Conservation (phyloP, 2,888 invertebrate genomes). For the Bombylius discolor region DNA sequence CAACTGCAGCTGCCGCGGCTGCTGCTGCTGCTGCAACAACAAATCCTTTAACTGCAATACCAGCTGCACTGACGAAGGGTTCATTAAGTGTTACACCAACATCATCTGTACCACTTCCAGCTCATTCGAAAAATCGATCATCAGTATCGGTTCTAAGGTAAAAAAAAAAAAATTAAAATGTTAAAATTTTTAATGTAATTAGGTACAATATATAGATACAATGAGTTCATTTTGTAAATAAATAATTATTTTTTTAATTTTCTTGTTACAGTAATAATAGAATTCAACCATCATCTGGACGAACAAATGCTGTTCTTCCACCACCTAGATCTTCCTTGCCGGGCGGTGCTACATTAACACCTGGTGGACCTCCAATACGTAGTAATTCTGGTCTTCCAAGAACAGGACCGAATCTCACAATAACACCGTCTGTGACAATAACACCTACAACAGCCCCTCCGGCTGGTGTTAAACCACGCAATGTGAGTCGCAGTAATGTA, state of each 20-base stretch:
- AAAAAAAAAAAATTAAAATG: conserved; percentile 5
- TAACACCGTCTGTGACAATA: conserved; percentile 61
- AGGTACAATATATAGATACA: no score
- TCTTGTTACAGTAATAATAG: conserved; percentile 15
- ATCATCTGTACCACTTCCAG: conserved; percentile 35
- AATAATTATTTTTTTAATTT: no score
- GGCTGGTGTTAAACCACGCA: conserved; percentile 37
- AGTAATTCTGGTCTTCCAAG: conserved; percentile 28
- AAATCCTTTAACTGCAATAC: conserved; percentile 36
- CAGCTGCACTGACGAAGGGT: conserved; percentile 39
- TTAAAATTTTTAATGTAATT: no score
- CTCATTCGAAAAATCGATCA: conserved; percentile 34
- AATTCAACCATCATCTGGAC: conserved; percentile 22
- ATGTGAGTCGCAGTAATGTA: conserved; percentile 39
- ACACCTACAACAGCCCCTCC: conserved; percentile 62
- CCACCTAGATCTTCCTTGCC: conserved; percentile 40
- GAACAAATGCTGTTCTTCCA: conserved; percentile 26
- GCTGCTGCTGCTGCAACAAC: not conserved
- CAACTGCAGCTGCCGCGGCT: conserved; percentile 3
- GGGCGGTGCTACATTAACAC: conserved; percentile 48
- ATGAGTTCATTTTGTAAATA: no score
- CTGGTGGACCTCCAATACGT: conserved; percentile 33
- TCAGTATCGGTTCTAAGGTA: conserved; percentile 28
- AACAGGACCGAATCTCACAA: conserved; percentile 39
- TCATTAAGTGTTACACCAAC: conserved; percentile 36